Base-by-base conservation (phyloP, 1,140 invertebrate species). In the Sinonovacula constricta region DNA sequence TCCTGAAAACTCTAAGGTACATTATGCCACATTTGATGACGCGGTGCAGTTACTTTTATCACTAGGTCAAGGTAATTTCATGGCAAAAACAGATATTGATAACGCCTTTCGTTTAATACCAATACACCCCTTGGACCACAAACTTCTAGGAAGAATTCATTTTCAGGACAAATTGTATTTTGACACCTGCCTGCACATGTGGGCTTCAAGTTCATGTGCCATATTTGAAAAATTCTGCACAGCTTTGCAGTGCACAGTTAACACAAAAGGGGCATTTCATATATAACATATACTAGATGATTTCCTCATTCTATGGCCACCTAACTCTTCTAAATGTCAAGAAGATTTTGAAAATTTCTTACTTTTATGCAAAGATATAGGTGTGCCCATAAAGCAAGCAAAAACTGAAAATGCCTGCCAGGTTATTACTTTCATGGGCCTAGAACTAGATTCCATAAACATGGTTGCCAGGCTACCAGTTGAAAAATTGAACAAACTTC, bases 221-320 rank as follows among this genome's bases (percentile, higher is more conserved):
- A 57, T 62, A n/a, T 80, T 80, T 59, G 69, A 82, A 45, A 24
- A 28, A 14, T 75, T 82, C 31, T 80, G 59, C 30, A 33, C 68
- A 26, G 62, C 54, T 30, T 18, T 82, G 14, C 62, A 82, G 49
- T 75, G 12, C n/a, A 49, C 34, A 18, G 7, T 18, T 2, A 7
- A 76, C 53, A 31, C n/a, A 56, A 5, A 67, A 3, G 57, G 18
- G 14, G 33, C 4, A 3, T 22, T 22, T 24, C 24, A n/a, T 15
- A 30, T 33, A 69, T 77, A 34, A 1, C 72, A 81, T 39, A 63
- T 81, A 0, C 3, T 78, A 2, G 79, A 70, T 57, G 72, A 81
- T 63, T 81, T 77, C 31, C 78, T 81, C 18, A 60, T 81, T 39
- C 24, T 77, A 0, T 60, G 70, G 22, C 79, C 49, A 2, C 1